Percentiles rank a stretch among this genome's conserved stretches.
Evolutionary conservation across 2,888 invertebrate genomes (phyloP).

Genomic region (Zhuqinia jingwanae): DNA sequence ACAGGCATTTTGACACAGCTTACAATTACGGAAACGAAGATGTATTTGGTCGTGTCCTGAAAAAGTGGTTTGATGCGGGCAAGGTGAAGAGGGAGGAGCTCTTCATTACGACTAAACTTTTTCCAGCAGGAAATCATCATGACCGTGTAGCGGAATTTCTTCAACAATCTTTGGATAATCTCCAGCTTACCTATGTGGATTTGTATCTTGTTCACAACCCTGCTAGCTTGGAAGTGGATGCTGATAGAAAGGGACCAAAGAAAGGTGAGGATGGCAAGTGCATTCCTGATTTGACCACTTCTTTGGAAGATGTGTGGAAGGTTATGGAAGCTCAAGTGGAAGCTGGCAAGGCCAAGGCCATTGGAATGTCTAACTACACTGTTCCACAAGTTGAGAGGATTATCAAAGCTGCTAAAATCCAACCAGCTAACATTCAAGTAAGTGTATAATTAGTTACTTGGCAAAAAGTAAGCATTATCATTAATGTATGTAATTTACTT

Average conservation of each 20-base stretch:
- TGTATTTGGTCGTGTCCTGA: conserved; percentile 87
- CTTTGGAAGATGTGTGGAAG: conserved; percentile 88
- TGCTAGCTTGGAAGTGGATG: conserved; percentile 86
- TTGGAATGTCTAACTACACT: conserved; percentile 94
- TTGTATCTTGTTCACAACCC: conserved; percentile 91
- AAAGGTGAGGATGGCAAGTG: conserved; percentile 86
- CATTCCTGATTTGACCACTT: conserved; percentile 82
- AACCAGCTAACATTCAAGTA: conserved; percentile 83
- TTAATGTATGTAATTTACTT: not conserved
- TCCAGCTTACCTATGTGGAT: conserved; percentile 90
- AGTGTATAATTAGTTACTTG: conserved; percentile 6
- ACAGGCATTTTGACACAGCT: conserved; percentile 92
- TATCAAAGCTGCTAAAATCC: conserved; percentile 84
- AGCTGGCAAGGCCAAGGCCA: conserved; percentile 87
- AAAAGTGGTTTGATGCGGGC: conserved; percentile 87
- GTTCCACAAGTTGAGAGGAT: conserved; percentile 87
- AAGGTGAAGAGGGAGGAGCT: conserved; percentile 87
- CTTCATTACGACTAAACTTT: conserved; percentile 89
- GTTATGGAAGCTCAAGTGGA: conserved; percentile 86
- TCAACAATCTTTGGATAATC: conserved; percentile 85
- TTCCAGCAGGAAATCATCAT: conserved; percentile 52
- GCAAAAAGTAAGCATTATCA: no score
- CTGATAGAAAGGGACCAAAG: conserved; percentile 84
- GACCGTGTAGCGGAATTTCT: conserved; percentile 83
- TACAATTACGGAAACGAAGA: conserved; percentile 89